Conservation (phyloP, 2,888 invertebrate species). For the Arrhopalites spinosus region DNA sequence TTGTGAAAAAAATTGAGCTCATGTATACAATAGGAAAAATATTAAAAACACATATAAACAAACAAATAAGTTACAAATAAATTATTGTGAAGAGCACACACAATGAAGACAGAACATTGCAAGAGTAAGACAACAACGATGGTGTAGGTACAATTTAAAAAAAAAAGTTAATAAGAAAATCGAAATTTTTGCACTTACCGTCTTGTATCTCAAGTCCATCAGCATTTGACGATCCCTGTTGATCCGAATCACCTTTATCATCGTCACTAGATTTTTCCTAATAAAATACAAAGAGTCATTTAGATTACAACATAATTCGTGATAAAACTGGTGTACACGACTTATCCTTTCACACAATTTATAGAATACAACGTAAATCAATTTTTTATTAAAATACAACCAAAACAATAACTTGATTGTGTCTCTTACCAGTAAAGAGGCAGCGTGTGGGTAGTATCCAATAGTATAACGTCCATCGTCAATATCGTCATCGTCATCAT, state of each 20-base stretch:
- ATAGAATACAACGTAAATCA: too few relatives aligned
- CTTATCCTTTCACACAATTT: not conserved
- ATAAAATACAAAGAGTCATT: slow-evolving; percentile 1
- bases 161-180: not conserved
- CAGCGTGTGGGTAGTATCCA: slow-evolving; percentile 54
- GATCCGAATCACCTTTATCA: slow-evolving; percentile 53
- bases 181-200: slow-evolving; percentile 49
- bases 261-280: slow-evolving; percentile 56
- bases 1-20: too few relatives aligned
- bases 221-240: slow-evolving; percentile 50
- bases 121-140: not conserved
- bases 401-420: too few relatives aligned
- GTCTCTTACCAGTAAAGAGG: slow-evolving; percentile 50
- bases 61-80: not conserved
- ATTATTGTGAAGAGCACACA: not conserved
- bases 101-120: slow-evolving; percentile 7
- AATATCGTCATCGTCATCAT: slow-evolving; percentile 54
- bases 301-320: not conserved
- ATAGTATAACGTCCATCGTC: slow-evolving; percentile 53
- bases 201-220: slow-evolving; percentile 55
- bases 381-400: too few relatives aligned
- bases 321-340: not conserved
- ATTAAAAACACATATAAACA: not conserved
- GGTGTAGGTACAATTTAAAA: not conserved
- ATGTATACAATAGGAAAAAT: too few relatives aligned